phyloP scores from a whole-genome alignment of 2,113 vertebrate species.

The Zosterops hypoxanthus region DNA sequence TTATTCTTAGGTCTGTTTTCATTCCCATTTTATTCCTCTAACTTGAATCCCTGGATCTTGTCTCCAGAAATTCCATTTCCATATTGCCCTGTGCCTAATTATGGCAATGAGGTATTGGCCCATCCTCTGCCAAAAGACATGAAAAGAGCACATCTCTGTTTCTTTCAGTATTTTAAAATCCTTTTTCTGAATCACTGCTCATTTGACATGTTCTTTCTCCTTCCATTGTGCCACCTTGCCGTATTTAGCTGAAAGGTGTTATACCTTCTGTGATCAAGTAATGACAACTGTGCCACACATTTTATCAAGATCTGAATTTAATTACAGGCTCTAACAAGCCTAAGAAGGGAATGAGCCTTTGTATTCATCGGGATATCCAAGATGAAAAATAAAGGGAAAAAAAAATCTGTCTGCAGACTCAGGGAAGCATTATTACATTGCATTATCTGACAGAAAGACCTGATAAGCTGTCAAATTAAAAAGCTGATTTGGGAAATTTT shows the following conservation, averaged over 20 bases:
- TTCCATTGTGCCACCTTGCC: neutral
- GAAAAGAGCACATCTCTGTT: neutral
- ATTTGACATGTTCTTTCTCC: constrained; percentile 38
- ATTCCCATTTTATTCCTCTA: neutral
- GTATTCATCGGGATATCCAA: constrained; percentile 30
- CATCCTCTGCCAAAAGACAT: neutral
- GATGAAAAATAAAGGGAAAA: constrained; percentile 12
- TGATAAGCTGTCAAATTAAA: constrained; percentile 51
- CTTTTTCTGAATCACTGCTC: constrained; percentile 25
- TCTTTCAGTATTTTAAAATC: constrained; percentile 4
- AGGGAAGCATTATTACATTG: constrained; percentile 9
- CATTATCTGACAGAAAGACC: constrained; percentile 30
- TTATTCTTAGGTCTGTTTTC: neutral
- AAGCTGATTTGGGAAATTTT: constrained; percentile 38
- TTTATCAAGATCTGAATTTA: constrained; percentile 58
- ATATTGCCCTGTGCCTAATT: neutral
- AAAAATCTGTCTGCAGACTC: neutral
- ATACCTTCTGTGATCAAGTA: constrained; percentile 43
- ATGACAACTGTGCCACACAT: constrained; percentile 36
- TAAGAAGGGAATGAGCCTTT: constrained; percentile 40
- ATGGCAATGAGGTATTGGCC: neutral
- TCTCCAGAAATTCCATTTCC: neutral
- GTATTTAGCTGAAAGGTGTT: constrained; percentile 53
- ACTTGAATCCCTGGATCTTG: neutral
- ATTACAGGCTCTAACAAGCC: constrained; percentile 55